phyloP scores from a whole-genome alignment of 1,140 invertebrate genomes.

The Drosophila pectinifera region DNA sequence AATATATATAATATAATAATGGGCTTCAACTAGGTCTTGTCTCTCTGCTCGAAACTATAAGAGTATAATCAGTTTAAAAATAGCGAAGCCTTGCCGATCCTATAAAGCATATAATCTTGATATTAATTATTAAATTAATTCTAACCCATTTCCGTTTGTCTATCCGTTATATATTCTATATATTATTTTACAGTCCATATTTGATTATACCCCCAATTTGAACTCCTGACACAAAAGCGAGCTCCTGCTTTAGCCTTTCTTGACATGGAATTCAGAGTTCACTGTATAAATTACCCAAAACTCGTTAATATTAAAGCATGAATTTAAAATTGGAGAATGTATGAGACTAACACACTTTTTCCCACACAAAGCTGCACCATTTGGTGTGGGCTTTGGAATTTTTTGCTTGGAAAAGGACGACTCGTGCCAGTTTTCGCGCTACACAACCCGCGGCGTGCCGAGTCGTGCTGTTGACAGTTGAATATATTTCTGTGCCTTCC shows the following conservation, averaged over 20 bases:
- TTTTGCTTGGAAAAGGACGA: slow-evolving; percentile 9
- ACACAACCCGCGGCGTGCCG: slow-evolving; percentile 14
- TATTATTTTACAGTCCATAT: too few relatives aligned
- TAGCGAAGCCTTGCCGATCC: too few relatives aligned
- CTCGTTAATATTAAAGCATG: not conserved
- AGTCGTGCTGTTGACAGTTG: slow-evolving; percentile 21
- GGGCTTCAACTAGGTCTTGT: too few relatives aligned
- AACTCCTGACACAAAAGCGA: not conserved
- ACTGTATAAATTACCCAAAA: not conserved
- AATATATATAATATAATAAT: too few relatives aligned
- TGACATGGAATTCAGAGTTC: not conserved
- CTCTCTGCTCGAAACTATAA: too few relatives aligned
- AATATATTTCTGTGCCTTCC: slow-evolving; percentile 15
- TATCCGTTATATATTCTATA: not conserved
- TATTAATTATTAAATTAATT: too few relatives aligned
- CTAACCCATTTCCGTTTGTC: too few relatives aligned
- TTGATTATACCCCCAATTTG: not conserved
- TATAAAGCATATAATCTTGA: too few relatives aligned
- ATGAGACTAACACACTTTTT: not conserved
- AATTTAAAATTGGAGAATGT: slow-evolving; percentile 1
- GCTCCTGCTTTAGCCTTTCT: not conserved
- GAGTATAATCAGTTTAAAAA: too few relatives aligned
- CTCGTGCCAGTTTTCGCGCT: slow-evolving; percentile 19
- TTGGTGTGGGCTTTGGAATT: slow-evolving; percentile 1
- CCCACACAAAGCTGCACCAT: slow-evolving; percentile 1